Base-by-base conservation (phyloP, 2,113 vertebrate genomes). In the Nycticebus coucang region DNA sequence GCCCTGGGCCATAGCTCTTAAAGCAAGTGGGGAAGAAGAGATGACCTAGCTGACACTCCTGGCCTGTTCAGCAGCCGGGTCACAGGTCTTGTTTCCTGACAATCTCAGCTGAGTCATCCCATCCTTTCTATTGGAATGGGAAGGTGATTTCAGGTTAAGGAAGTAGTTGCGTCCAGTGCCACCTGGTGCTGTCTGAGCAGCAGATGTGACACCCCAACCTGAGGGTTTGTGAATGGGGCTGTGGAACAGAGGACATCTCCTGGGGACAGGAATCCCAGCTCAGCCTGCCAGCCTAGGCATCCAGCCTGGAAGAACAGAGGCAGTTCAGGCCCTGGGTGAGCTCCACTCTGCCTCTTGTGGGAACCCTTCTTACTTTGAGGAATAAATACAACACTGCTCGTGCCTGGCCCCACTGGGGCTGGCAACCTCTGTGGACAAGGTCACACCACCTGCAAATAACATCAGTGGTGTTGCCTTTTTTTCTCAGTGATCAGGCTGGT, bases 101-200 rank as follows among this genome's bases (percentile, higher is more conserved):
- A 21, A 21, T 24, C 53, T 13, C 9, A 5, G 78, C 55, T 35
- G 55, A 45, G 33, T 5, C 0, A 14, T 22, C 22, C 14, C 21
- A 1, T 8, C 26, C 33, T 62, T 45, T 53, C 59, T 1, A 1
- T 14, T 5, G 0, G 1, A 33, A 2, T 5, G 26, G 50, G 87
- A 69, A 7, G 30, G 21, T 37, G 71, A 69, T 55, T 21, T 57
- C 24, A 7, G 66, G 30, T 18, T 14, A 14, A 30, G 28, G 4
- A 22, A 3, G 30, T 19, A 3, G 4, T 4, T 4, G 55, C 60
- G 69, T 6, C 17, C 71, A 66, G 28, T 17, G 35, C 30, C 30
- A n/a, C 55, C 53, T 11, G 0, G 1, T 5, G 35, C 64, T 35
- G 86, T n/a, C 69, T 41, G 35, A 14, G 62, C 7, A 2, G n/a